Evolutionary conservation across 2,888 invertebrate genomes (phyloP).

Genomic region (Baccha elongata): DNA sequence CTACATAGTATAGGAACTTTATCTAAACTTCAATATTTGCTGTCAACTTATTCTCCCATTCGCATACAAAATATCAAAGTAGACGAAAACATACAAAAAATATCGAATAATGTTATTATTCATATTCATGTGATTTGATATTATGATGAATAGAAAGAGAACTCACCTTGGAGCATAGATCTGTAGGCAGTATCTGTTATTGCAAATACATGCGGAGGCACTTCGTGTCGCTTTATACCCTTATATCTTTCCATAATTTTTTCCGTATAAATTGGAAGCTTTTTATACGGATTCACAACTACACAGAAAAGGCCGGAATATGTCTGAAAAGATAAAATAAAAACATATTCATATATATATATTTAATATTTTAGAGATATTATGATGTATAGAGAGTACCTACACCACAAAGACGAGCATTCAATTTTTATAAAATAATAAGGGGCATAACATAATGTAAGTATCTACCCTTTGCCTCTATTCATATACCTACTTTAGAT

Average conservation of each 20-base stretch:
- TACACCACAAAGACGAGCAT: constrained; percentile 52
- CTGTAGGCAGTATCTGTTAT: constrained; percentile 99
- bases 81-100: constrained; percentile 25
- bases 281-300: constrained; percentile 99
- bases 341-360: constrained; percentile 3
- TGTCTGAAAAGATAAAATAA: constrained; percentile 88
- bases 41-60: constrained; percentile 14
- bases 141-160: not conserved
- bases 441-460: constrained; percentile 2
- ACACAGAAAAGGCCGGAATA: constrained; percentile 99
- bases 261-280: constrained; percentile 99
- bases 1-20: constrained; percentile 21
- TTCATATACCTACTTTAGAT: constrained; percentile 1
- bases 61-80: not conserved
- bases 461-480: constrained; percentile 7
- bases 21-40: constrained; percentile 68
- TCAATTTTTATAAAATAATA: constrained; percentile 8
- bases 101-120: constrained; percentile 29
- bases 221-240: constrained; percentile 99
- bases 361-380: constrained; percentile 35
- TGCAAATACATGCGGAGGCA: constrained; percentile 99
- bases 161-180: constrained; percentile 98
- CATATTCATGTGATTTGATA: constrained; percentile 14
- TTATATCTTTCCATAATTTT: constrained; percentile 99
- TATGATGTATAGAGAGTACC: not conserved